Evolutionary conservation across 2,888 invertebrate species (phyloP).

Genomic region (Auanema sp.): DNA sequence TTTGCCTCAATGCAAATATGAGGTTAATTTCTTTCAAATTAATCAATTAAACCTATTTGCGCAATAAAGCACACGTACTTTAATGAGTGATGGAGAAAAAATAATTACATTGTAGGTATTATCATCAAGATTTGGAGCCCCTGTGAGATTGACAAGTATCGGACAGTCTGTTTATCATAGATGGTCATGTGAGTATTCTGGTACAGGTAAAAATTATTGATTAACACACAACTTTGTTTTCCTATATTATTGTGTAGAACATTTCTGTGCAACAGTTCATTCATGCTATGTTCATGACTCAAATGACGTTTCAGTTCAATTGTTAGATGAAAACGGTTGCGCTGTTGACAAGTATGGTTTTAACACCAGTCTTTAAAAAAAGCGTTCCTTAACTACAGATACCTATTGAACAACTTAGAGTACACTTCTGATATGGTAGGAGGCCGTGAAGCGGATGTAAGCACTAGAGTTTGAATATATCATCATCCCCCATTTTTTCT

Average conservation of each 20-base stretch:
- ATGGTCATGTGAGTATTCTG: constrained; percentile 48
- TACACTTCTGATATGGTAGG: constrained; percentile 55
- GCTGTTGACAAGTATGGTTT: constrained; percentile 46
- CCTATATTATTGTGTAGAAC: constrained; percentile 11
- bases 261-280: constrained; percentile 59
- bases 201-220: constrained; percentile 7
- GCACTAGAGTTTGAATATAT: neutral
- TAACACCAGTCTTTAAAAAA: neutral
- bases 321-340: constrained; percentile 62
- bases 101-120: constrained; percentile 26
- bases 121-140: constrained; percentile 36
- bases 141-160: constrained; percentile 54
- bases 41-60: no score
- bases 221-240: neutral
- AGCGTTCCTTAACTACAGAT: constrained; percentile 17
- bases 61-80: neutral
- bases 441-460: constrained; percentile 51
- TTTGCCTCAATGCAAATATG: neutral
- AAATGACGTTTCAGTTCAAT: constrained; percentile 49
- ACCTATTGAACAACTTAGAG: constrained; percentile 56
- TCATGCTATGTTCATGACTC: constrained; percentile 57
- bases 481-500: neutral
- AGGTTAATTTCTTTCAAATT: no score
- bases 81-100: neutral
- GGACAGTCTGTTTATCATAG: constrained; percentile 55